Evolutionary conservation across 2,888 invertebrate species (phyloP), one percentile per base, ranked within the genome.

Genomic region (Diogma glabrata): DNA sequence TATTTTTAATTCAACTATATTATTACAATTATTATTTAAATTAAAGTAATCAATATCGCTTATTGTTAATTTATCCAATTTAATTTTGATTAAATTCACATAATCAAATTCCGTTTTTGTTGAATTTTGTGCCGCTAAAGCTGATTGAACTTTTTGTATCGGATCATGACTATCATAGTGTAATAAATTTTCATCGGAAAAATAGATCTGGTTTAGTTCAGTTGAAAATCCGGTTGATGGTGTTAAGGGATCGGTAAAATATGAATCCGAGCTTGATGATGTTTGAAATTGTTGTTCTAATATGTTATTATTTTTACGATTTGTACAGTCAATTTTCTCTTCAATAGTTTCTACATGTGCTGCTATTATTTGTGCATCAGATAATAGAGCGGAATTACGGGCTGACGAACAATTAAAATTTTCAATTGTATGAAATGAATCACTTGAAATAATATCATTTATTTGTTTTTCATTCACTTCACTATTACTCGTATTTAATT

Each of bases 181-280:
- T 30, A 60, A 55, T 49, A 67, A 74, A 64, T 75, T 77, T 64
- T 78, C 79, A 56, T 78, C 78, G 57, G 77, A 77, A 66, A 75
- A 74, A 65, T 77, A 77, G 64, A 77, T 77, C 70, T 76, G 75
- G 72, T 78, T 78, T 63, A 76, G 73, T 67, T 80, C 79, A 59
- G 78, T 74, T 12, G 68, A 66, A 61, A 71, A 71, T 57, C 76
- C 78, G 60, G 75, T 74, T 64, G 78, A 77, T 63, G 81, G 79
- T 65, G 77, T 75, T 59, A 77, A 72, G 59, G 84, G 81, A 67
- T 85, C 85, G 59, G 84, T 84, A 72, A 85, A 85, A 67, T 84
- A 78, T 63, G 85, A 84, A 61, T 81, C 79, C 54, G 77, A 78
- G 67, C 82, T 83, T 57, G 82, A 80, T 59, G 64, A 62, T 59